Evolutionary conservation across 2,888 invertebrate species (phyloP), one percentile per base, ranked within the genome.

Genomic region (Lypha dubia): DNA sequence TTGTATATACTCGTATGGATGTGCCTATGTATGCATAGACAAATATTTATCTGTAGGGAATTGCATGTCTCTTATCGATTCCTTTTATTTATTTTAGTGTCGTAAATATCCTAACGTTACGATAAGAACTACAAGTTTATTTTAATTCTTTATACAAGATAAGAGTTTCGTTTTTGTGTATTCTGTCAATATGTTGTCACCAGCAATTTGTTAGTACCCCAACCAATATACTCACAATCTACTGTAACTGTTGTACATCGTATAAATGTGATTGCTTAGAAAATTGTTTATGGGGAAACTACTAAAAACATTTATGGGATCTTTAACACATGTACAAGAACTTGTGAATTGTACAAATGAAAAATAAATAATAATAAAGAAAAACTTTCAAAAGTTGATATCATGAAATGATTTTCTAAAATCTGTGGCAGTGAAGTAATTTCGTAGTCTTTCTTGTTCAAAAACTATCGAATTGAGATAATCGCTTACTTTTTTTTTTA

Each of bases 41-140:
- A 20, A 13, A 44, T 6, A 32, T 49, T 32, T 22, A 2, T 15
- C 28, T 4, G 15, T 51, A 51, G 32, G 9, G 7, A 13, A 3
- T 41, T 56, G 0, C 20, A 17, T 1, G 22, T 41, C 38, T 13
- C 17, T 13, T 56, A 20, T 24, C 44, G 17, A 58, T 24, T 38
- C 15, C n/a, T 13, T 62, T 63, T 17, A 28, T 53, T 28, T 51
- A n/a, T 60, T 60, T 32, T 41, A 51, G 22, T 49, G 49, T 38
- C 24, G 67, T 79, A 58, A 79, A 65, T 79, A 67, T 38, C 41
- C 9, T 24, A 51, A 17, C 28, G 17, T 51, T 11, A 62, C 51
- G 75, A 81, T 81, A 81, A 81, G 51, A 68, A 32, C 51, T 75
- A 53, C 44, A 68, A 62, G 80, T 68, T 44, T 80, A 44, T 49